Base-by-base conservation (phyloP, 2,888 invertebrate species). In the Apodemia hepburni region DNA sequence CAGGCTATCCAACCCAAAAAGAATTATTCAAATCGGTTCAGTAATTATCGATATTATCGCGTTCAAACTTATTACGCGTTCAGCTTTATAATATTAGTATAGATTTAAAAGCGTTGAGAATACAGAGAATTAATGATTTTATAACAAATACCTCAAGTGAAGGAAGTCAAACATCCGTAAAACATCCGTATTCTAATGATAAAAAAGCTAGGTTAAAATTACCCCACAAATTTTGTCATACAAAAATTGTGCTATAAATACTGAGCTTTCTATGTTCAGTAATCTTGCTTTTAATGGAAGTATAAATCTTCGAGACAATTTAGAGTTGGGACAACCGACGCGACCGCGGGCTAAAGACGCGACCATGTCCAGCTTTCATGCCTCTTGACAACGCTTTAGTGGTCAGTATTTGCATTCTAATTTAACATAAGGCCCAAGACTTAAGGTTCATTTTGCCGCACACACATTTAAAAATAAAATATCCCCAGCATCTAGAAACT, bases 221-320 rank as follows among this genome's bases (percentile, higher is more conserved):
- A 38, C 12, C 38, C 38, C 42, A 42, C 42, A 42, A 42, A 42
- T 4, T 42, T 42, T 12, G 15, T 42, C 12, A 15, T 42, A 42
- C 15, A 42, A 45, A 45, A 45, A 45, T 45, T 45, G 45, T 45
- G 45, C 45, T 45, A 45, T n/a, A 45, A 45, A 45, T 45, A 45
- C 45, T 45, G 45, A 45, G 45, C n/a, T n/a, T 45, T 45, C 45
- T n/a, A 45, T 45, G 45, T 45, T 45, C n/a, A 45, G 45, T 45
- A 45, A 45, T 45, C 45, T 45, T n/a, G 45, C 33, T 18, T 63
- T 78, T 84, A 85, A 86, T 85, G 79, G 83, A 83, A 77, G 81
- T 83, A 85, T 87, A 85, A 87, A 87, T 87, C 83, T 83, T 77
- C 77, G 78, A 82, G 85, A 84, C 84, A 86, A 83, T 85, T 85